phyloP scores from a whole-genome alignment of 2,888 invertebrate genomes.

The Stenotaenia linearis region DNA sequence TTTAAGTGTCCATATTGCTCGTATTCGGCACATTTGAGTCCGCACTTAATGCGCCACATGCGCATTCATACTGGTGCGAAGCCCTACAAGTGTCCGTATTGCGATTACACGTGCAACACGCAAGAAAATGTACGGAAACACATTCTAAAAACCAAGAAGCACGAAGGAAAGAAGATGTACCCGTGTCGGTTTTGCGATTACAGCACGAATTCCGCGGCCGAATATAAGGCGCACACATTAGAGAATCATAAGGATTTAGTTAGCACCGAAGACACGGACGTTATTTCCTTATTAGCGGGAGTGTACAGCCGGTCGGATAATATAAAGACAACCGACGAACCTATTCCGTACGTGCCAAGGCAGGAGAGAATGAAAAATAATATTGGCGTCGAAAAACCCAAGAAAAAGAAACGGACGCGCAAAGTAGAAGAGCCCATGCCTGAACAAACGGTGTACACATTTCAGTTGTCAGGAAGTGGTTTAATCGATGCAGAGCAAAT shows the following conservation, averaged over 20 bases:
- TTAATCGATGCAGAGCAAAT: not conserved
- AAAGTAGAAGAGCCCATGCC: not conserved
- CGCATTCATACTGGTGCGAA: slow-evolving; percentile 47
- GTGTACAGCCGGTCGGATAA: slow-evolving; percentile 13
- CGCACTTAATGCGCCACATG: slow-evolving; percentile 46
- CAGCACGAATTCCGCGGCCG: slow-evolving; percentile 29
- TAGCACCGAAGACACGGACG: not conserved
- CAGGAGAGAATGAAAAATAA: not conserved
- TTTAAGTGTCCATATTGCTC: slow-evolving; percentile 47
- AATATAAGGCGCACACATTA: slow-evolving; percentile 10
- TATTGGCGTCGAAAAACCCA: not conserved
- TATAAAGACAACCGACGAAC: not conserved
- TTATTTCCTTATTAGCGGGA: slow-evolving; percentile 24
- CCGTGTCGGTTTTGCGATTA: slow-evolving; percentile 62
- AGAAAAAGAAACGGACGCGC: not conserved
- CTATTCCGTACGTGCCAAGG: slow-evolving; percentile 27
- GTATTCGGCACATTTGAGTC: slow-evolving; percentile 45
- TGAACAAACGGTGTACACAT: not conserved
- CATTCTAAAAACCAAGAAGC: slow-evolving; percentile 69
- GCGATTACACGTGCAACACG: slow-evolving; percentile 58
- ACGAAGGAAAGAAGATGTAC: slow-evolving; percentile 71
- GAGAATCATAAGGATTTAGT: slow-evolving; percentile 12
- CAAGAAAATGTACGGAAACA: slow-evolving; percentile 86
- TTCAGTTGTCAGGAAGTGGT: not conserved
- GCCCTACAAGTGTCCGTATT: slow-evolving; percentile 52